A percentile compares a stretch with the other conserved stretches of the same genome.
phyloP scores from a whole-genome alignment of 2,797 vertebrate species.

The Phaenicophaeus curvirostris region DNA sequence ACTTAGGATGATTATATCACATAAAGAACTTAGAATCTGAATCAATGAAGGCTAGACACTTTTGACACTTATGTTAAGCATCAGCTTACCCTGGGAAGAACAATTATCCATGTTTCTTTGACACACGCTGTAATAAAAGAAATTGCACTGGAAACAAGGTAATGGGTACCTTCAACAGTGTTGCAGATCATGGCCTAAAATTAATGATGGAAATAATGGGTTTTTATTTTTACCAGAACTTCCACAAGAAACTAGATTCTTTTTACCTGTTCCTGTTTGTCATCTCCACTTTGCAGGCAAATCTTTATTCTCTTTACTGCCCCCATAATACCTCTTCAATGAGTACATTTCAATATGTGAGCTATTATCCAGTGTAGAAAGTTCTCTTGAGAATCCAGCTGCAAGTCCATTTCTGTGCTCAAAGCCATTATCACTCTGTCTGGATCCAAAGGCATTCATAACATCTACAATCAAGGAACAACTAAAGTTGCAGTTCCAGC shows the following conservation, averaged over 20 bases:
- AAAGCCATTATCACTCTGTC: constrained; percentile 27
- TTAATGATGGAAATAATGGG: constrained; percentile 19
- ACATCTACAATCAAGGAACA: constrained; percentile 47
- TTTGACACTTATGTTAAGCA: neutral
- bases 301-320: neutral
- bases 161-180: neutral
- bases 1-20: neutral
- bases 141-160: neutral
- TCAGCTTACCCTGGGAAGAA: neutral
- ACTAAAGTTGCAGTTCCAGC: constrained; percentile 14
- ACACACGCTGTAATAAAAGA: neutral
- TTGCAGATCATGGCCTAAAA: neutral
- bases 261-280: neutral
- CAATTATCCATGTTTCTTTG: neutral
- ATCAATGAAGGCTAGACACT: neutral
- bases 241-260: constrained; percentile 16
- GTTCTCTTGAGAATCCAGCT: constrained; percentile 24
- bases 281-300: neutral
- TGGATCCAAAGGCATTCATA: constrained; percentile 20
- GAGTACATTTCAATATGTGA: constrained; percentile 33
- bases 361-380: neutral
- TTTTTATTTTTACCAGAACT: constrained; percentile 2
- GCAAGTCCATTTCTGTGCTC: constrained; percentile 37
- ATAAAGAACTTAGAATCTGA: neutral
- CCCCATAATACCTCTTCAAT: constrained; percentile 1